Evolutionary conservation across 1,140 invertebrate species (phyloP), one percentile per base, ranked within the genome.

Genomic region (Drosophila ficusphila): DNA sequence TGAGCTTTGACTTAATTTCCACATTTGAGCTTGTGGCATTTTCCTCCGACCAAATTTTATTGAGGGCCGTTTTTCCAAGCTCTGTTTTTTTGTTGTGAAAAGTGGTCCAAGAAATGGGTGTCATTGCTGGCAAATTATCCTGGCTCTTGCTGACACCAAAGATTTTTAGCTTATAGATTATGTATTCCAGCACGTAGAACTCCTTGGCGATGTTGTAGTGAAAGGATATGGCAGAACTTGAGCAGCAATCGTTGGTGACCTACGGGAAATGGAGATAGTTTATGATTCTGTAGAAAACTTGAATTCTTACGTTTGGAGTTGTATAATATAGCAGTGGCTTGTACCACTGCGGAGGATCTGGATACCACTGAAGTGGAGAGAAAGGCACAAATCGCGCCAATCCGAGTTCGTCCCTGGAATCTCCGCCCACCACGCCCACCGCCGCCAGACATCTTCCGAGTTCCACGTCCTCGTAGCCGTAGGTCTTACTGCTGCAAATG

Each of bases 101-200:
- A 27, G n/a, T 49, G 9, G 4, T 9, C 16, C 11, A 47, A 11
- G 39, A 53, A 23, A 27, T 4, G 11, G 16, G 7, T 11, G 39
- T 34, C 7, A 39, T 29, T 2, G 3, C 1, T 2, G 29, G 34
- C 16, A 27, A 11, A 3, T 38, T 3, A 9, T 52, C 34, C 7
- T 12, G 18, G 3, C 0, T 12, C 5, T 19, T 47, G 6, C 18
- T 27, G 9, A 95, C 94, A 31, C 97, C 97, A 90, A 96, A 98
- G 0, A 97, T 97, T 53, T 96, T 93, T 27, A 99, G 92, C 90
- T 98, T 97, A 91, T 99, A 99, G 68, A 99, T 96, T 9, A 99
- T 92, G 91, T 99, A 99, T 64, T 99, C 98, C 16, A 99, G 90
- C 2, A 98, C 96, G 90, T 99, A 99, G 96, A 99, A 98, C 92